Evolutionary conservation across 2,113 vertebrate species (phyloP), one percentile per base, ranked within the genome.

Genomic region (Symphodus melops): DNA sequence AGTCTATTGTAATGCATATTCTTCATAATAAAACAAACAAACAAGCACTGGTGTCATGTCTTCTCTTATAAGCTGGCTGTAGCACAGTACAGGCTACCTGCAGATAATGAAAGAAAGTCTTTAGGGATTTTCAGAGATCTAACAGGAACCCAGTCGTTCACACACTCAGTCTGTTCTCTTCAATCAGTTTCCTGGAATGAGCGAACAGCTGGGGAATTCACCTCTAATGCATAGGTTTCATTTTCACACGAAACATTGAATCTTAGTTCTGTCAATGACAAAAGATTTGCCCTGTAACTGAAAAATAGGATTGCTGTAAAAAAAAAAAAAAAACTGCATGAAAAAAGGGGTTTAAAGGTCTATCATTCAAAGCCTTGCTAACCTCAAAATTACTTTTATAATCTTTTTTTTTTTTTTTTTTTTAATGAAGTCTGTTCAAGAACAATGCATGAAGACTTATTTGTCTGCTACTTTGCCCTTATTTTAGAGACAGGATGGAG

Each of bases 141-240:
- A 84, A 88, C 86, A 83, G 85, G 78, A 91, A 89, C 80, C 86
- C 65, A 76, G 49, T 77, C 48, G 20, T 82, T 52, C 52, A 80
- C 64, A 77, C 39, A 61, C 19, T 67, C 39, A 42, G 54, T 73
- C 55, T 77, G 41, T 77, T 65, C 54, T 77, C 66, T 83, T 66
- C 52, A 67, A 66, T 74, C 63, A 66, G 89, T 92, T 95, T 94
- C 93, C 93, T 94, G 94, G 93, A 94, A 94, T 93, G 86, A 92
- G 82, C 71, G 55, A 84, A 88, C 85, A 79, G 72, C 74, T 72
- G 93, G 93, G 93, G 93, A 92, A 90, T 93, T 93, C 81, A 90
- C 89, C 83, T 77, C 69, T 71, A 84, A 89, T 79, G 75, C 88
- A 78, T 80, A 72, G 82, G 93, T 95, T 94, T 95, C 93, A 93